Percentiles rank a stretch among this genome's conserved stretches.
Conservation (phyloP, 2,888 invertebrate species). For the Nomada fabriciana region DNA sequence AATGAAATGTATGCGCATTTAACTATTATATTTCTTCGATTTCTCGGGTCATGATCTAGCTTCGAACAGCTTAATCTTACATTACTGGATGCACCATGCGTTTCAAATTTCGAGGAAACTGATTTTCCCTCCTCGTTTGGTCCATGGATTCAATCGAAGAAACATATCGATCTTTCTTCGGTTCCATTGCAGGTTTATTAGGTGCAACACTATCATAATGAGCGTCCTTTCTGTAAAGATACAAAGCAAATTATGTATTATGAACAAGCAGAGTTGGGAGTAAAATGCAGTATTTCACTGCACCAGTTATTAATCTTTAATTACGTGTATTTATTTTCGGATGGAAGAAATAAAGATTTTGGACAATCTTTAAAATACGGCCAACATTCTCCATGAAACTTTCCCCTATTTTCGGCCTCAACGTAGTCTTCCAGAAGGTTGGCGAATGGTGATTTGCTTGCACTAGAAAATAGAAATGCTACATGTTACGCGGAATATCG, state of each 20-base stretch:
- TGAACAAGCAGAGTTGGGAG: no score
- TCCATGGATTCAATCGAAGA: slow-evolving; percentile 9
- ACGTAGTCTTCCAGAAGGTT: slow-evolving; percentile 91
- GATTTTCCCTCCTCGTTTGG: neutral
- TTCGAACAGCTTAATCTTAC: neutral
- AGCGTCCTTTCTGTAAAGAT: slow-evolving; percentile 28
- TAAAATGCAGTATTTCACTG: neutral
- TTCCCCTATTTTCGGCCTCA: slow-evolving; percentile 91
- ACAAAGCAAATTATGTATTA: neutral
- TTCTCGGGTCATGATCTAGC: no score
- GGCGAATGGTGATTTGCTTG: slow-evolving; percentile 93
- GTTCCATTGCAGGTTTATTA: neutral
- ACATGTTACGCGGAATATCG: neutral
- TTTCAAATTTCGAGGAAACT: slow-evolving; percentile 18
- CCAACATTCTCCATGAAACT: slow-evolving; percentile 92
- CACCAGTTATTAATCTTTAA: slow-evolving; percentile 35
- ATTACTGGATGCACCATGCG: slow-evolving; percentile 31
- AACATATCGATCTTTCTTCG: neutral
- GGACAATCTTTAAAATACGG: slow-evolving; percentile 93
- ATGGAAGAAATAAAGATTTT: slow-evolving; percentile 90
- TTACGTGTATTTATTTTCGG: slow-evolving; percentile 86
- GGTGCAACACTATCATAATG: slow-evolving; percentile 16
- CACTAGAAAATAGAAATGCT: slow-evolving; percentile 85
- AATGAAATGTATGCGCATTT: neutral
- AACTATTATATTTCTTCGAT: neutral